Percentiles rank a stretch among this genome's conserved stretches.
phyloP scores from a whole-genome alignment of 2,113 vertebrate genomes.

The Ptyas mucosa region DNA sequence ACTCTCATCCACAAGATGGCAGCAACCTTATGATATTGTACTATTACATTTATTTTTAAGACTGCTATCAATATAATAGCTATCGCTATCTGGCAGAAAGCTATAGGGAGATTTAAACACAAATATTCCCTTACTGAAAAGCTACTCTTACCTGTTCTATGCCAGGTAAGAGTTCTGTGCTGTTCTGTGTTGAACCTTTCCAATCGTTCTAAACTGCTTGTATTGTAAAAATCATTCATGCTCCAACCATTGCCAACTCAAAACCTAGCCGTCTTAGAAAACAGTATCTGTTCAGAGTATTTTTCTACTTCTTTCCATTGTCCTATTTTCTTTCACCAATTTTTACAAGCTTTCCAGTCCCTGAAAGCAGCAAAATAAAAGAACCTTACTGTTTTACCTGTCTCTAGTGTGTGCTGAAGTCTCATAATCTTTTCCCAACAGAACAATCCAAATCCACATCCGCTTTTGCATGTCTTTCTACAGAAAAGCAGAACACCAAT shows the following conservation, averaged over 20 bases:
- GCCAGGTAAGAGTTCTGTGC: background rate
- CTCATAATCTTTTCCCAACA: background rate
- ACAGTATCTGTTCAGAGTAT: background rate
- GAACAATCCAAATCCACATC: too few relatives aligned
- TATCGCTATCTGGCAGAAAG: background rate
- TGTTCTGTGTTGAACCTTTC: background rate
- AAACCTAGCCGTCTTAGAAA: background rate
- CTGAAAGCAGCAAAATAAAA: background rate
- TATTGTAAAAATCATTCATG: background rate
- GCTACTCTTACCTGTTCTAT: background rate
- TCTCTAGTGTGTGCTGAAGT: background rate
- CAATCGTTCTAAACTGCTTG: background rate
- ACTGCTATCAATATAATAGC: background rate
- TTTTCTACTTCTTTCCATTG: background rate
- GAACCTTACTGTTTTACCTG: background rate
- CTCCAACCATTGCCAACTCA: background rate
- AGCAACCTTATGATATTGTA: background rate
- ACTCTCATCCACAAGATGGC: conserved; percentile 10
- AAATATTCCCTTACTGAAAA: background rate
- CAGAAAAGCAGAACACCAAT: background rate
- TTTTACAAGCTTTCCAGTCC: background rate
- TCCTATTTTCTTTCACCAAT: background rate
- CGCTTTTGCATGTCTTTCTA: background rate
- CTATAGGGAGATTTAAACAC: background rate
- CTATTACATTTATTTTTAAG: background rate